phyloP scores from a whole-genome alignment of 2,797 vertebrate species.

The Ciconia nigra region DNA sequence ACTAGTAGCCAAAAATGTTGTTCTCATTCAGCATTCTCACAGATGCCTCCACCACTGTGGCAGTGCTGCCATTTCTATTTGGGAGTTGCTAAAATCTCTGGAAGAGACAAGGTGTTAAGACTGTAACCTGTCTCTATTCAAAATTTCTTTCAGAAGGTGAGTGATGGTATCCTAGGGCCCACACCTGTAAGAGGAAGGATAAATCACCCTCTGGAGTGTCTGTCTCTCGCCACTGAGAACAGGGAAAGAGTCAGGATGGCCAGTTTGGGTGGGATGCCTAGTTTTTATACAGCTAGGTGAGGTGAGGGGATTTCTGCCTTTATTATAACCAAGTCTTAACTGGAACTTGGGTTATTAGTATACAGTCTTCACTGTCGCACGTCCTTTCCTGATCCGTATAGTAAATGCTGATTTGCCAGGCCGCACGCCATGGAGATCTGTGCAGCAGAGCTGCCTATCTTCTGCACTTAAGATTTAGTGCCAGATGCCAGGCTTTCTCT shows the following conservation, averaged over 20 bases:
- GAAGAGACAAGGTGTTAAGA: neutral
- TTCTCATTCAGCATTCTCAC: neutral
- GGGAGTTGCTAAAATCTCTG: neutral
- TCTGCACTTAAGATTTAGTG: neutral
- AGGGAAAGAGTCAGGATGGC: neutral
- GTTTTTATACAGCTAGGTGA: neutral
- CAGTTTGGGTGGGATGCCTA: neutral
- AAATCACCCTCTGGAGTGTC: neutral
- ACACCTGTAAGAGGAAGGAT: neutral
- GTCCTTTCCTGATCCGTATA: neutral
- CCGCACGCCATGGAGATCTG: accelerated
- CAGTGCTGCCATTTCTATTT: neutral
- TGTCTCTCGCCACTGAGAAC: neutral
- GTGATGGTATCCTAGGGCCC: neutral
- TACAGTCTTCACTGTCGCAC: neutral
- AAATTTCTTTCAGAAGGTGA: neutral
- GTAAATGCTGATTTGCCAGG: neutral
- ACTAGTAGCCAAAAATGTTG: neutral
- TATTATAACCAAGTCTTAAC: neutral
- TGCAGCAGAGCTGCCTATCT: neutral
- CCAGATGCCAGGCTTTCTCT: neutral
- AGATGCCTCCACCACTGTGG: neutral
- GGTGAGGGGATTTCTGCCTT: neutral
- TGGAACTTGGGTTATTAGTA: neutral
- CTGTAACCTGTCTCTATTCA: neutral